Evolutionary conservation across 1,140 invertebrate species (phyloP).

Genomic region (Plodia interpunctella): DNA sequence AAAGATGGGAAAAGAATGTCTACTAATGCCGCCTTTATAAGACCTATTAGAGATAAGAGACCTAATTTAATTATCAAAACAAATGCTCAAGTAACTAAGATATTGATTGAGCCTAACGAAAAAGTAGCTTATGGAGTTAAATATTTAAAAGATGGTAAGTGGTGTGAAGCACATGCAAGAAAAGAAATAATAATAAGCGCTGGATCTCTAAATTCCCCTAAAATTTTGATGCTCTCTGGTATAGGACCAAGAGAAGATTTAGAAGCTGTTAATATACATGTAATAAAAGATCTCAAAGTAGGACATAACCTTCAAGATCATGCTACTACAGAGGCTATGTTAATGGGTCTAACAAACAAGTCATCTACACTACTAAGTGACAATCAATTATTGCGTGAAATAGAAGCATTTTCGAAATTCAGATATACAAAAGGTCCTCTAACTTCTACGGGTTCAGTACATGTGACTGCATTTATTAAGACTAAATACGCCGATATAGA

Average conservation of each 20-base stretch:
- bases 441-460: constrained; percentile 68
- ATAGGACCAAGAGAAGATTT: constrained; percentile 81
- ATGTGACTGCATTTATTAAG: constrained; percentile 72
- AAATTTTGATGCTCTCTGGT: constrained; percentile 85
- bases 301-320: constrained; percentile 90
- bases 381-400: constrained; percentile 62
- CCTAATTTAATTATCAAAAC: constrained; percentile 84
- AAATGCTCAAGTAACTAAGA: constrained; percentile 81
- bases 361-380: constrained; percentile 51
- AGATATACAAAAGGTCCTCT: constrained; percentile 55
- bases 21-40: constrained; percentile 84
- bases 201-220: constrained; percentile 83
- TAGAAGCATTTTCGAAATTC: constrained; percentile 59
- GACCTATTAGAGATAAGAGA: constrained; percentile 81
- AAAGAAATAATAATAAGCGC: constrained; percentile 86
- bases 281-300: constrained; percentile 80
- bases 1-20: constrained; percentile 81
- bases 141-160: constrained; percentile 77
- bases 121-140: constrained; percentile 84
- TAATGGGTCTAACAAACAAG: constrained; percentile 73
- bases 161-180: constrained; percentile 63
- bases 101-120: constrained; percentile 82
- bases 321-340: constrained; percentile 74
- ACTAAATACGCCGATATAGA: constrained; percentile 63
- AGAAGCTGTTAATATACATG: constrained; percentile 74